Percentiles rank a stretch among this genome's conserved stretches.
phyloP scores from a whole-genome alignment of 2,113 vertebrate genomes.

The Grus americana region DNA sequence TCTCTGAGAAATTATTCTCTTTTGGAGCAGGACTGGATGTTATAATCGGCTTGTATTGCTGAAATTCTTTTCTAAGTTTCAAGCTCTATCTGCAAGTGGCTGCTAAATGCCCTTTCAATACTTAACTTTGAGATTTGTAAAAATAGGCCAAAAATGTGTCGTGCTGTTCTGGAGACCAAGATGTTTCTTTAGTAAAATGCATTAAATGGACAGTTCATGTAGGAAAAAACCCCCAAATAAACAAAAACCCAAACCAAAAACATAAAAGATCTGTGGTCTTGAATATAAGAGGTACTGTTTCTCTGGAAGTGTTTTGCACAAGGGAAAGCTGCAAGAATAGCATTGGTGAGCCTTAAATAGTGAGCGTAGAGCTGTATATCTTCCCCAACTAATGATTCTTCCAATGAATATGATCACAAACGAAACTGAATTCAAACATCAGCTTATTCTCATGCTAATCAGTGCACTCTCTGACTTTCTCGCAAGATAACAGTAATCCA shows the following conservation, averaged over 20 bases:
- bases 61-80: not conserved
- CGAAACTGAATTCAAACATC: not conserved
- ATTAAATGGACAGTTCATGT: not conserved
- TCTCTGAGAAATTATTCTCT: not conserved
- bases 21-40: not conserved
- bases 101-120: not conserved
- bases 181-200: not conserved
- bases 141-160: not conserved
- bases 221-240: not conserved
- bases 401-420: not conserved
- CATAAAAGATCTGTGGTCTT: not conserved
- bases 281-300: not conserved
- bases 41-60: not conserved
- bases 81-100: not conserved
- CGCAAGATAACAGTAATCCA: not conserved
- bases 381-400: not conserved
- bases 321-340: not conserved
- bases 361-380: not conserved
- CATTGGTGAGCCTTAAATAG: not conserved
- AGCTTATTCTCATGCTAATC: not conserved
- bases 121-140: not conserved
- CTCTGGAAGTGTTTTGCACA: not conserved
- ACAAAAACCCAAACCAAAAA: not conserved
- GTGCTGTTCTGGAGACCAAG: not conserved
- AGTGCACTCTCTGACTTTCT: not conserved